A percentile compares a stretch with the other conserved stretches of the same genome.
phyloP scores from a whole-genome alignment of 2,113 vertebrate genomes.

The Platanista minor region DNA sequence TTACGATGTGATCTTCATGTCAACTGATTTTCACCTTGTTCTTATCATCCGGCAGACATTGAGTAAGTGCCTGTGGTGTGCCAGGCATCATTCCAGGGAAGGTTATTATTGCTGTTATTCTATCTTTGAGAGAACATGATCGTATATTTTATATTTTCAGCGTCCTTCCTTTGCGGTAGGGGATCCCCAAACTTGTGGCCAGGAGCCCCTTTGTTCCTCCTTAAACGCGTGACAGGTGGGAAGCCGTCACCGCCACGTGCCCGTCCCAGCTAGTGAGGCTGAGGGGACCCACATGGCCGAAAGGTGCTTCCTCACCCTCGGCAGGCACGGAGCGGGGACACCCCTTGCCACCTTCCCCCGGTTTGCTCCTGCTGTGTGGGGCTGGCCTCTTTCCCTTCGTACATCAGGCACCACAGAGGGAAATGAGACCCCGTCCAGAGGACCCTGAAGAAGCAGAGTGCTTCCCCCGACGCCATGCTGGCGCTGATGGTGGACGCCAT shows the following conservation, averaged over 20 bases:
- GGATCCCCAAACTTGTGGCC: not conserved
- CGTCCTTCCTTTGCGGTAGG: not conserved
- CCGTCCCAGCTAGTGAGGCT: not conserved
- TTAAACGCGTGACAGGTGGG: not conserved
- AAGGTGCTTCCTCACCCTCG: not conserved
- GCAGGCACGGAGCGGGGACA: not conserved
- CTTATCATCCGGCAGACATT: not conserved
- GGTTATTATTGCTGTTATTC: not conserved
- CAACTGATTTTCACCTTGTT: not conserved
- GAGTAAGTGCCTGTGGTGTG: not conserved
- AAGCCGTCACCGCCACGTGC: not conserved
- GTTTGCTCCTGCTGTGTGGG: not conserved
- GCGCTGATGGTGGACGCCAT: fast-evolving
- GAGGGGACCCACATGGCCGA: not conserved
- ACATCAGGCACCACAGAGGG: not conserved
- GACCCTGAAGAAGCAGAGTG: not conserved
- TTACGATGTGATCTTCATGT: not conserved
- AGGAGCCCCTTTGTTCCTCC: not conserved
- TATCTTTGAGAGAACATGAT: not conserved
- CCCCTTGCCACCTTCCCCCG: not conserved
- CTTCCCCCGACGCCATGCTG: not conserved
- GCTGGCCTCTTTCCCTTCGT: not conserved
- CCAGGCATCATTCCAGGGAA: not conserved
- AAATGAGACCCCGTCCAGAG: too few relatives aligned
- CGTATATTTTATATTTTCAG: not conserved